Percentiles rank a stretch among this genome's conserved stretches.
These are phyloP conservation scores for Anniella stebbinsi DNA, from an alignment of 2,797 vertebrate species.

Conservation along the genomic window DNA sequence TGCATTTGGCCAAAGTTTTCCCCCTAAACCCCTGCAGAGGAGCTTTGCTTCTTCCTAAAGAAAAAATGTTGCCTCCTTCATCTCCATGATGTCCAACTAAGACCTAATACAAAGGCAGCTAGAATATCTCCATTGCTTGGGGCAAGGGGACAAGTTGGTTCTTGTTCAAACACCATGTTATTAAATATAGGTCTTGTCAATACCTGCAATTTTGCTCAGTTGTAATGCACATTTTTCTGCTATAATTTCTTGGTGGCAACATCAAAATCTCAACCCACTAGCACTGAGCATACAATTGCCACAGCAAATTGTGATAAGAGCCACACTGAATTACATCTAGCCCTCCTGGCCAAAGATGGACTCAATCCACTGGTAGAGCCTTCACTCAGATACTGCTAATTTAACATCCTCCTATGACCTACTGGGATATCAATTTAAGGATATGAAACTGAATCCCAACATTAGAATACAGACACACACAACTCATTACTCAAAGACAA, in stretches of 20 bases:
- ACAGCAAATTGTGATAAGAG: background rate
- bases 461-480: background rate
- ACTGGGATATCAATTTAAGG: background rate
- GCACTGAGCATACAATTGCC: too few relatives aligned
- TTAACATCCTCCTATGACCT: rapidly evolving
- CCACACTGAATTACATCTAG: background rate
- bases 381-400: background rate
- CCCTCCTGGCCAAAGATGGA: background rate
- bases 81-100: background rate
- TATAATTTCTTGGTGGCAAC: background rate
- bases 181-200: too few relatives aligned
- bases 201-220: background rate
- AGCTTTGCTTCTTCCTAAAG: too few relatives aligned
- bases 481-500: background rate
- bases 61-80: background rate
- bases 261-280: background rate
- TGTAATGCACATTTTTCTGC: background rate
- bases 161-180: background rate
- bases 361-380: background rate
- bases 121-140: background rate
- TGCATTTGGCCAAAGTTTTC: too few relatives aligned
- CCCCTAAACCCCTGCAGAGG: too few relatives aligned
- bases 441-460: background rate
- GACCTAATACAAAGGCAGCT: background rate
- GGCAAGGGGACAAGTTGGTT: background rate